Evolutionary conservation across 2,888 invertebrate species (phyloP).

Genomic region (Eugnorisma glareosa): DNA sequence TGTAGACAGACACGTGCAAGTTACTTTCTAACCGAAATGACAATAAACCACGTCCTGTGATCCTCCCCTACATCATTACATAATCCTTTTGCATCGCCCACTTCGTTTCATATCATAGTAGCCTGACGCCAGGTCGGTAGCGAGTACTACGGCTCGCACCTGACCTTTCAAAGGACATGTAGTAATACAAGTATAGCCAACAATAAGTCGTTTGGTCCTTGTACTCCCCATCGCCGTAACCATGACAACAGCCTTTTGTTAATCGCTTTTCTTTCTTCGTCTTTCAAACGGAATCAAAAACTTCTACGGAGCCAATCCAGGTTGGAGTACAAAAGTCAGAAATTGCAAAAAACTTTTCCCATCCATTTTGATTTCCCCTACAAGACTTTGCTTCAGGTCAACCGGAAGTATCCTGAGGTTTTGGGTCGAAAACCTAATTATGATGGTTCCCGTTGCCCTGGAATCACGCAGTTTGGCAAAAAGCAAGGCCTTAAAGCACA

Average conservation of each 20-base stretch:
- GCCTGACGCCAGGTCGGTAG: not conserved
- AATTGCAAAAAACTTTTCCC: no score
- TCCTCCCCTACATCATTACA: not conserved
- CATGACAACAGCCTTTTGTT: slow-evolving; percentile 1
- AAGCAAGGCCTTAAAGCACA: no score
- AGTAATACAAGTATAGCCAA: not conserved
- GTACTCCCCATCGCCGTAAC: not conserved
- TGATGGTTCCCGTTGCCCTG: no score
- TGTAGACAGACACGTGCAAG: no score
- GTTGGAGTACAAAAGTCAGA: no score
- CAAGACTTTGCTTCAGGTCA: no score
- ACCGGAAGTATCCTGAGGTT: no score
- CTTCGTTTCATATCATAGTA: not conserved
- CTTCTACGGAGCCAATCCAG: no score
- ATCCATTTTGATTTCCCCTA: no score
- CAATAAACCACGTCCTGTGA: not conserved
- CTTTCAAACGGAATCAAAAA: not conserved
- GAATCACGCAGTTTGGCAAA: no score
- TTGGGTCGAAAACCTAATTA: no score
- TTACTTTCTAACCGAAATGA: not conserved
- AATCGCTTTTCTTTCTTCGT: not conserved
- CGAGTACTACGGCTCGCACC: not conserved
- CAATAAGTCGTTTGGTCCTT: slow-evolving; percentile 1
- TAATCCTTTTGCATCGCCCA: not conserved
- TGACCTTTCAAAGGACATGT: not conserved